Evolutionary conservation across 2,888 invertebrate genomes (phyloP).

Genomic region (Tipula lateralis): DNA sequence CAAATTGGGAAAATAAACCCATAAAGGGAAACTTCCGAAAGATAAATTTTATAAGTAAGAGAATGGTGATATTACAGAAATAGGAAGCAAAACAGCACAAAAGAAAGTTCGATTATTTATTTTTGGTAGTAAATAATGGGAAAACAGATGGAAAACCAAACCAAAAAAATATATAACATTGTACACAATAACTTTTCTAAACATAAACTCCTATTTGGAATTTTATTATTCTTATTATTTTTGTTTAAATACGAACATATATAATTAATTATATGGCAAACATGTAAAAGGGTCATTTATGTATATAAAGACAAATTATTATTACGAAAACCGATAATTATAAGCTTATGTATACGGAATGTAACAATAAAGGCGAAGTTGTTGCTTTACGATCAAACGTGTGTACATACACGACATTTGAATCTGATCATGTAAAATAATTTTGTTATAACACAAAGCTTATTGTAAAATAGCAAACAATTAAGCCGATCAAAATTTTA

Average conservation of each 20-base stretch:
- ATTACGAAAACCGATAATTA: not conserved
- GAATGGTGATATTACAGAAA: not conserved
- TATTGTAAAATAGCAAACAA: not conserved
- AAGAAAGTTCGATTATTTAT: not conserved
- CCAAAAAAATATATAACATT: not conserved
- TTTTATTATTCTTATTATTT: not conserved
- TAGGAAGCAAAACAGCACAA: not conserved
- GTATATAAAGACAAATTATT: not conserved
- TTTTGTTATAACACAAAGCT: not conserved
- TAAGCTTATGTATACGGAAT: not conserved
- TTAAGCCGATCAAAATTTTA: not conserved
- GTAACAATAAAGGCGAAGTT: too few species aligned
- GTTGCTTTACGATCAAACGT: too few species aligned
- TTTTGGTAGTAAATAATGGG: not conserved
- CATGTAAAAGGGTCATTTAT: not conserved
- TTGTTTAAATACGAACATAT: not conserved
- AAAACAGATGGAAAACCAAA: not conserved
- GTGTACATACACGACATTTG: too few species aligned
- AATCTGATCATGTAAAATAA: not conserved
- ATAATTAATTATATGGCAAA: not conserved
- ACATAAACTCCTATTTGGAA: not conserved
- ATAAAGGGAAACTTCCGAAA: not conserved
- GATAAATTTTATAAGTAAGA: not conserved
- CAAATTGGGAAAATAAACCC: not conserved
- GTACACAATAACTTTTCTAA: not conserved